phyloP scores from a whole-genome alignment of 1,140 invertebrate species.

The Drosophila punjabiensis region DNA sequence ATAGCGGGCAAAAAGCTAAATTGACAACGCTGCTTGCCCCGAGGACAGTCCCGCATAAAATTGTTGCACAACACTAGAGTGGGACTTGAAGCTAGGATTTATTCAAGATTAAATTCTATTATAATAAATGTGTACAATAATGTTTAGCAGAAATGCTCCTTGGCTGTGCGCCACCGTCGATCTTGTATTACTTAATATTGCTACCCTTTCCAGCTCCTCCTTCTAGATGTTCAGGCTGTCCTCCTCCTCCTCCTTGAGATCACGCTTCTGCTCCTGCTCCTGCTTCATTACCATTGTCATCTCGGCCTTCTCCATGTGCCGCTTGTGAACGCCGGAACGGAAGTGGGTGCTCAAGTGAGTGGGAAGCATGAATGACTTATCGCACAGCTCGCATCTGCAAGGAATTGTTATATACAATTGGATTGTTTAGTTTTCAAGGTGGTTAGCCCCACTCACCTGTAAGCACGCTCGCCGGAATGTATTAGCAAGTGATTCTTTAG shows the following conservation, averaged over 20 bases:
- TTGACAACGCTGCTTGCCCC: too few relatives aligned
- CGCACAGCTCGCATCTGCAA: constrained; percentile 69
- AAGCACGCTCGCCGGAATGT: constrained; percentile 76
- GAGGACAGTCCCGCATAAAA: background rate
- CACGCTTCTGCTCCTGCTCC: constrained; percentile 76
- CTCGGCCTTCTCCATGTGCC: constrained; percentile 84
- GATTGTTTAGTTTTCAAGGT: background rate
- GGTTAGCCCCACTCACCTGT: constrained; percentile 44
- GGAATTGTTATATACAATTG: background rate
- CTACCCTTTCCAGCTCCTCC: background rate
- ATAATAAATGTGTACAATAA: constrained; percentile 8
- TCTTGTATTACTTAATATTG: constrained; percentile 18
- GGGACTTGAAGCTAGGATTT: constrained; percentile 31
- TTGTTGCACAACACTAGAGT: constrained; percentile 3
- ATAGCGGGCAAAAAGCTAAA: too few relatives aligned
- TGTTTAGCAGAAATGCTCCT: constrained; percentile 23
- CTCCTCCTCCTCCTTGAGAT: constrained; percentile 70
- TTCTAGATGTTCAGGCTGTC: constrained; percentile 66
- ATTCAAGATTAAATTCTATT: constrained; percentile 43
- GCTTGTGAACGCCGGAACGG: constrained; percentile 68
- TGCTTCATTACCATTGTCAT: constrained; percentile 86
- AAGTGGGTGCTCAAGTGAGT: constrained; percentile 74
- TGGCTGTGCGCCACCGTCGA: constrained; percentile 32
- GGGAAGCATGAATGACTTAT: constrained; percentile 74
- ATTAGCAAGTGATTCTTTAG: constrained; percentile 77